Conservation (phyloP, 2,113 vertebrate species). For the Ageneiosus marmoratus region DNA sequence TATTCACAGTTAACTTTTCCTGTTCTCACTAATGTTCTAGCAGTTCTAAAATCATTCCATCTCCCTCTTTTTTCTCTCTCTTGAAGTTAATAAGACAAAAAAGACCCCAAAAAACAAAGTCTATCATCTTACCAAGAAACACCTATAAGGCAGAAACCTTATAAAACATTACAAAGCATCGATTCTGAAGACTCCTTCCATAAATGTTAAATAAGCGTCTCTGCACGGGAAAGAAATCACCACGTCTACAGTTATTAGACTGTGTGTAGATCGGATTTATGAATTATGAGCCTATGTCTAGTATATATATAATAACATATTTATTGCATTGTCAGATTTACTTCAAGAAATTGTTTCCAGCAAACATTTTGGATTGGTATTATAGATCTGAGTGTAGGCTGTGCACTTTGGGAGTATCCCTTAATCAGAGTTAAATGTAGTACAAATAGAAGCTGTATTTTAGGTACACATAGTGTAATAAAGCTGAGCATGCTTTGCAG, state of each 20-base stretch:
- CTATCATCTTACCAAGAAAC: background rate
- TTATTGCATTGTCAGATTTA: background rate
- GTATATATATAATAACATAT: background rate
- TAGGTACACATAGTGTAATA: background rate
- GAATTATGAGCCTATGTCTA: too few species aligned
- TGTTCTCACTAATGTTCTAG: background rate
- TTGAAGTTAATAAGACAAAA: too few species aligned
- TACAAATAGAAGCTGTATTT: slow-evolving; percentile 11
- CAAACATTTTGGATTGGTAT: background rate
- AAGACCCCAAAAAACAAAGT: background rate
- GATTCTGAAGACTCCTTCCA: background rate
- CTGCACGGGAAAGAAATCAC: background rate
- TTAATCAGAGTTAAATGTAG: background rate
- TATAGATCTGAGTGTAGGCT: background rate
- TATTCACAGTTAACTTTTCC: background rate
- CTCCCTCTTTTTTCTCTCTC: background rate
- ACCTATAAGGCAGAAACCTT: background rate
- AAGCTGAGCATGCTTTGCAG: slow-evolving; percentile 2
- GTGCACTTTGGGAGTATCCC: slow-evolving; percentile 5
- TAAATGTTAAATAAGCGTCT: background rate
- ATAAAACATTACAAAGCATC: background rate
- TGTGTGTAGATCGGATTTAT: too few species aligned
- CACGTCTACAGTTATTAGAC: background rate
- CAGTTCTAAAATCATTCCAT: background rate
- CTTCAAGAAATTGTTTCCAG: background rate